phyloP scores from a whole-genome alignment of 2,888 invertebrate genomes.

The Andrena bicolor region DNA sequence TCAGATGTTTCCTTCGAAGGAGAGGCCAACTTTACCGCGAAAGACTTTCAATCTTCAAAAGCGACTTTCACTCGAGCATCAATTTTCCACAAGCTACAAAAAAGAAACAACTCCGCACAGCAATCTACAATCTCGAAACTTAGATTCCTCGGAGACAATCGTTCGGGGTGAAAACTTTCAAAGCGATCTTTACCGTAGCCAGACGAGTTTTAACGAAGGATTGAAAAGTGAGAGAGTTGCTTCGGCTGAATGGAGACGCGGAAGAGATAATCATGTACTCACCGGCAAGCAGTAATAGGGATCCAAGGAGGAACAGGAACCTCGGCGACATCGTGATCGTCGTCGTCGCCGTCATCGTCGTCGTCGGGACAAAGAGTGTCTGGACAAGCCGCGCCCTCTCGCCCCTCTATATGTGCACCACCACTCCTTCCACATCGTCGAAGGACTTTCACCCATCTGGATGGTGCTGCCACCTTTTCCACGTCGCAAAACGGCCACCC shows the following conservation, averaged over 20 bases:
- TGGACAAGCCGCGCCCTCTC: conserved; percentile 85
- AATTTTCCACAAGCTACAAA: too few species aligned
- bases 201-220: background rate
- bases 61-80: conserved; percentile 24
- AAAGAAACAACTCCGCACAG: too few species aligned
- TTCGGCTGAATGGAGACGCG: background rate
- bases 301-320: conserved; percentile 81
- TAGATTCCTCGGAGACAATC: background rate
- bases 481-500: conserved; percentile 14
- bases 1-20: conserved; percentile 12
- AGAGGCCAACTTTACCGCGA: background rate
- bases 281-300: conserved; percentile 81
- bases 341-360: conserved; percentile 70
- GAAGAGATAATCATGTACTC: conserved; percentile 70
- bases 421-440: conserved; percentile 80
- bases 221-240: background rate
- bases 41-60: background rate
- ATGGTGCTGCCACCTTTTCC: conserved; percentile 81
- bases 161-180: background rate
- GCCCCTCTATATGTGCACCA: conserved; percentile 84
- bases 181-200: background rate
- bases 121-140: too few species aligned
- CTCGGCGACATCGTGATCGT: conserved; percentile 81
- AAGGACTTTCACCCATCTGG: conserved; percentile 82
- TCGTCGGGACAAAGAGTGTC: conserved; percentile 83